Evolutionary conservation across 2,888 invertebrate genomes (phyloP), one percentile per base, ranked within the genome.

Genomic region (Cephus pygmeus): DNA sequence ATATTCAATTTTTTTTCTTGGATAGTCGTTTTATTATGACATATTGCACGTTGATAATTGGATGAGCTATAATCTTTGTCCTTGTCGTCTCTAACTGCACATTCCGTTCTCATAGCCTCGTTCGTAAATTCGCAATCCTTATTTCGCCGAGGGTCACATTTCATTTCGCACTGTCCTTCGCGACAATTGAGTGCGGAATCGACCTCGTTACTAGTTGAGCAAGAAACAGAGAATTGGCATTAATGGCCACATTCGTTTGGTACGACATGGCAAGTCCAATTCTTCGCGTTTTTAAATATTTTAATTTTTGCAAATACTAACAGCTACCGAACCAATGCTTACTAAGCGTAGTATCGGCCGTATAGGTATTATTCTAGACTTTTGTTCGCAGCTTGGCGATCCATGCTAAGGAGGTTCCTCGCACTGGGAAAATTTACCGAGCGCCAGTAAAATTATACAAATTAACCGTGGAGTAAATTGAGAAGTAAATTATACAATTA

Each of bases 401-500:
- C 56, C 56, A 23, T 9, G 56, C 23, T 56, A 56, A 56, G 56
- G 56, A 56, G 23, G 9, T 56, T 23, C 56, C 23, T 56, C 23
- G 23, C 23, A 9, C 56, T 56, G 15, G 56, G 15, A 15, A 69
- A 34, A 76, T 77, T 79, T 34, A 76, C 71, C 33, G 12, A 71
- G 71, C 31, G 75, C 31, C 79, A 77, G 75, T 78, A 76, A 85
- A 86, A 88, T 88, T 88, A 87, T 82, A 87, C 80, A 83, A 87
- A 88, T 88, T 86, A 86, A 85, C 82, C 84, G 83, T 76, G 82
- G 83, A 79, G 81, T 80, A 87, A 86, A 88, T 89, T 88, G 86
- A 83, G 77, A 84, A 77, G 84, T 82, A 85, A 87, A 88, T 87
- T 85, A 81, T 83, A 82, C 86, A 84, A 85, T 88, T 87, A 88